phyloP scores from a whole-genome alignment of 2,113 vertebrate genomes.

The Lathamus discolor region DNA sequence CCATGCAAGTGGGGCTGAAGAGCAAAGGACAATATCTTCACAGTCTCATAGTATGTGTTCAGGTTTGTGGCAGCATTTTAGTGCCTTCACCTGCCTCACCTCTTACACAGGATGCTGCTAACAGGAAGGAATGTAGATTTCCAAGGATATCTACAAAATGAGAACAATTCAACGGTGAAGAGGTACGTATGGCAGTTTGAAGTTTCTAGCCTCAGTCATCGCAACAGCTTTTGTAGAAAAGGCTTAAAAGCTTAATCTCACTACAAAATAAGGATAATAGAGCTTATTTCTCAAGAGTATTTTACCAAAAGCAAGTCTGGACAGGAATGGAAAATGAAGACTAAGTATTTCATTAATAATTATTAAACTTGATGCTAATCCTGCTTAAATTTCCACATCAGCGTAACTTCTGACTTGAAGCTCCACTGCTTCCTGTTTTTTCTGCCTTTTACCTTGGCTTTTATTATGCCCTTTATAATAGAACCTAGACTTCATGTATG shows the following conservation, averaged over 20 bases:
- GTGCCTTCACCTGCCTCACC: neutral
- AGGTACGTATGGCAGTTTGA: neutral
- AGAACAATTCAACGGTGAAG: neutral
- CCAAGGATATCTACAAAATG: neutral
- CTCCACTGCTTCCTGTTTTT: neutral
- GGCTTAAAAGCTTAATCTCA: neutral
- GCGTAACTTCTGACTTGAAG: neutral
- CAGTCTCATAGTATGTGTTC: neutral
- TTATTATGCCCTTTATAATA: neutral
- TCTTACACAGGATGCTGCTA: neutral
- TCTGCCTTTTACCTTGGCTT: neutral
- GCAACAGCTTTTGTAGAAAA: neutral
- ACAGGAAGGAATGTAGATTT: neutral
- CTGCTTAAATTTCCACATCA: slow-evolving; percentile 8
- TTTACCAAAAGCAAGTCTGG: neutral
- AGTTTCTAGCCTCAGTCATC: neutral
- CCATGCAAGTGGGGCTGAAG: neutral
- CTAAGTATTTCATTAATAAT: slow-evolving; percentile 7
- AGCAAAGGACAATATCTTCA: neutral
- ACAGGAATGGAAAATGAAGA: neutral
- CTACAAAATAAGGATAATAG: neutral
- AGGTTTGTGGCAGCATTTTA: neutral
- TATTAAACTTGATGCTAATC: neutral
- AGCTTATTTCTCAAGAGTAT: neutral
- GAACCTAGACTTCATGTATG: neutral